phyloP scores from a whole-genome alignment of 2,888 invertebrate genomes.

The Agriopis aurantiaria region DNA sequence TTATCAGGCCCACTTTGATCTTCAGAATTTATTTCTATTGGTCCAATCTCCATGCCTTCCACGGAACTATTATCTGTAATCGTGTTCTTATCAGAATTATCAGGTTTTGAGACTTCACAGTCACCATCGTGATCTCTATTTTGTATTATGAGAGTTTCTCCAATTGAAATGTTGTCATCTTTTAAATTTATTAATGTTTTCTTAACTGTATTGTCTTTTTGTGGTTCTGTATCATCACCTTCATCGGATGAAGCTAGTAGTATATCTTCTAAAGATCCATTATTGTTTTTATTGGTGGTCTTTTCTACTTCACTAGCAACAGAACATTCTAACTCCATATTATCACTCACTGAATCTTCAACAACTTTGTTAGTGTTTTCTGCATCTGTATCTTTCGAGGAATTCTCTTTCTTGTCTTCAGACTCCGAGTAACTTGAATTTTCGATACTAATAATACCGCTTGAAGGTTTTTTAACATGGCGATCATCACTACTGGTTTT shows the following conservation, averaged over 20 bases:
- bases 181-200: conserved; percentile 55
- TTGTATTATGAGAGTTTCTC: conserved; percentile 53
- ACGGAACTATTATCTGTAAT: conserved; percentile 35
- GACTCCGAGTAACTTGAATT: conserved; percentile 79
- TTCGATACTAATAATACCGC: conserved; percentile 78
- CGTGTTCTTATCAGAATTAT: conserved; percentile 17
- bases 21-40: conserved; percentile 13
- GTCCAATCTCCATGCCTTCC: conserved; percentile 27
- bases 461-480: conserved; percentile 52
- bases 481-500: conserved; percentile 54
- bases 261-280: conserved; percentile 62
- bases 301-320: conserved; percentile 36
- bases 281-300: conserved; percentile 49
- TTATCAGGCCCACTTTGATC: conserved; percentile 10
- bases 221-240: neutral
- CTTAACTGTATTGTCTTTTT: conserved; percentile 15
- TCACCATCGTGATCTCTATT: conserved; percentile 33
- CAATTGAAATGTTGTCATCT: conserved; percentile 60
- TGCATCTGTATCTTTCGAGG: conserved; percentile 4
- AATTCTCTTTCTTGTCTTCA: conserved; percentile 54
- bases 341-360: conserved; percentile 32
- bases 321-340: conserved; percentile 50
- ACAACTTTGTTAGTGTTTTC: neutral
- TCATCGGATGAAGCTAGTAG: conserved; percentile 55
- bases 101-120: conserved; percentile 12